phyloP scores from a whole-genome alignment of 2,113 vertebrate genomes.

The Rattus norvegicus region GRCr8 NC_086026.1:96390501-96391000 shows the following conservation, averaged over 20 bases:
- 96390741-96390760: conserved; percentile 70
- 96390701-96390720: background rate
- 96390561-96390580: background rate
- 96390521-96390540: background rate
- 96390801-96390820: conserved; percentile 98
- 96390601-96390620: background rate
- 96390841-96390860: conserved; percentile 98
- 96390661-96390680: conserved; percentile 36
- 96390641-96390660: background rate
- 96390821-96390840: conserved; percentile 99
- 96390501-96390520: background rate
- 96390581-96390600: background rate
- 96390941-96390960: background rate
- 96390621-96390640: conserved; percentile 45
- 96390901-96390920: conserved; percentile 99
- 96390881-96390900: conserved; percentile 98
- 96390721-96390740: background rate
- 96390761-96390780: conserved; percentile 87
- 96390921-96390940: conserved; percentile 77
- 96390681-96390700: background rate
- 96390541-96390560: background rate
- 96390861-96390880: conserved; percentile 99
- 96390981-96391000: conserved; percentile 17
- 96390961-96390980: background rate
- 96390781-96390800: conserved; percentile 98